Conservation (phyloP, 2,113 vertebrate species). For the Micromys minutus region DNA sequence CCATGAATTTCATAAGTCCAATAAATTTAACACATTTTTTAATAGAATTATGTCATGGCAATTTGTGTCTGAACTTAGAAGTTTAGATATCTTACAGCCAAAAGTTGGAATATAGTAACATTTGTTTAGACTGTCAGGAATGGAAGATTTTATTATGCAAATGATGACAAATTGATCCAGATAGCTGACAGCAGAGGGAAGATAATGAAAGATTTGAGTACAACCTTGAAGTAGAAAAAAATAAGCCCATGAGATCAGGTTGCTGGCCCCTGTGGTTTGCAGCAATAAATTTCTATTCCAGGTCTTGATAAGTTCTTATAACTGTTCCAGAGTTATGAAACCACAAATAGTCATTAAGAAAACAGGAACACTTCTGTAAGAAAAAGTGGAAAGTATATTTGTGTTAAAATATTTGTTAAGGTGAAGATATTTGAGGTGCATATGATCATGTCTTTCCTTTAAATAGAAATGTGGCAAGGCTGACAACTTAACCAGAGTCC, state of each 20-base stretch:
- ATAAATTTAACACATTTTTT: background rate
- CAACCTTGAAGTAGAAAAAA: background rate
- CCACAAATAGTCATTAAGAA: background rate
- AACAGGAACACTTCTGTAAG: background rate
- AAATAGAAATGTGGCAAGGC: background rate
- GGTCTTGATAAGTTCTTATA: background rate
- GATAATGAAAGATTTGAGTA: conserved; percentile 20
- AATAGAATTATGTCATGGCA: background rate
- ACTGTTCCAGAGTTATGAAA: background rate
- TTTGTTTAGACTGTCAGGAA: background rate
- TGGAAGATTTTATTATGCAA: conserved; percentile 42
- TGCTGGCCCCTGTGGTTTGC: background rate
- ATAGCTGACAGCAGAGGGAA: background rate
- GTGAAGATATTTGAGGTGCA: background rate
- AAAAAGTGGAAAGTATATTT: background rate
- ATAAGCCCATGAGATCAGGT: background rate
- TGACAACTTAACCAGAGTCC: background rate
- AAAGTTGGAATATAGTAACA: background rate
- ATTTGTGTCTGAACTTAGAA: background rate
- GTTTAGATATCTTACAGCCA: background rate
- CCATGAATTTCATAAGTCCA: background rate
- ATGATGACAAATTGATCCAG: background rate
- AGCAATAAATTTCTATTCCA: background rate
- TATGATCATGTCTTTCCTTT: background rate
- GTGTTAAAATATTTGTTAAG: background rate